Percentiles rank a stretch among this genome's conserved stretches.
Conservation (phyloP, 2,888 invertebrate species). For the Athalia rosae region DNA sequence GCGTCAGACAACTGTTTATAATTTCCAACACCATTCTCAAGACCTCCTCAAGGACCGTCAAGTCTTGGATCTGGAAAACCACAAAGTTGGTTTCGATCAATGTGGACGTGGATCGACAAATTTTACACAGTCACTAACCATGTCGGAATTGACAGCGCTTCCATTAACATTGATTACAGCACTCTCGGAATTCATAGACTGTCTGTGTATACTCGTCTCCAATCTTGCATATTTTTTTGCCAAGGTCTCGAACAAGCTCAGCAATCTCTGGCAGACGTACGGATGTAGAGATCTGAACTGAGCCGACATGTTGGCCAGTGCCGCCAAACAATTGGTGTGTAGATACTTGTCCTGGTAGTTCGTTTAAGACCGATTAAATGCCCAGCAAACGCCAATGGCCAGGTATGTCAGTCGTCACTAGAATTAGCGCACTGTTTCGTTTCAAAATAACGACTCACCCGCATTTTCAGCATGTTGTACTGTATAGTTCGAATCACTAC, state of each 20-base stretch:
- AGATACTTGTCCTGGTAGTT: slow-evolving; percentile 89
- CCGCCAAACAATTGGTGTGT: slow-evolving; percentile 98
- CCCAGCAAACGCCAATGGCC: not conserved
- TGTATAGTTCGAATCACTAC: slow-evolving; percentile 98
- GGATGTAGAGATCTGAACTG: slow-evolving; percentile 95
- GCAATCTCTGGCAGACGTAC: slow-evolving; percentile 95
- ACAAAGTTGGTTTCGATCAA: not conserved
- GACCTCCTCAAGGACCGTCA: slow-evolving; percentile 95
- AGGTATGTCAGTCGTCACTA: not conserved
- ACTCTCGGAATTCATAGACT: slow-evolving; percentile 54
- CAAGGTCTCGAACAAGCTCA: slow-evolving; percentile 93
- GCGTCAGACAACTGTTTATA: slow-evolving; percentile 94
- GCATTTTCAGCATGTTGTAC: slow-evolving; percentile 96
- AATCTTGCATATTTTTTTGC: slow-evolving; percentile 88
- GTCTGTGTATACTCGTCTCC: slow-evolving; percentile 72
- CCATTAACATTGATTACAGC: slow-evolving; percentile 61
- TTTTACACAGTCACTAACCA: slow-evolving; percentile 57
- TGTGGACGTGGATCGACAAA: slow-evolving; percentile 11
- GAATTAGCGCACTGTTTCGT: not conserved
- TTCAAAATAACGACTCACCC: slow-evolving; percentile 75
- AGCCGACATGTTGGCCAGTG: slow-evolving; percentile 98
- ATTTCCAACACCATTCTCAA: slow-evolving; percentile 97
- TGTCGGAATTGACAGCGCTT: slow-evolving; percentile 60
- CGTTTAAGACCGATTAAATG: not conserved
- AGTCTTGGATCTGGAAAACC: slow-evolving; percentile 84